These are phyloP conservation scores for Protaetia brevitarsis DNA, from an alignment of 1,140 invertebrate species.

Conservation along the genomic window DNA sequence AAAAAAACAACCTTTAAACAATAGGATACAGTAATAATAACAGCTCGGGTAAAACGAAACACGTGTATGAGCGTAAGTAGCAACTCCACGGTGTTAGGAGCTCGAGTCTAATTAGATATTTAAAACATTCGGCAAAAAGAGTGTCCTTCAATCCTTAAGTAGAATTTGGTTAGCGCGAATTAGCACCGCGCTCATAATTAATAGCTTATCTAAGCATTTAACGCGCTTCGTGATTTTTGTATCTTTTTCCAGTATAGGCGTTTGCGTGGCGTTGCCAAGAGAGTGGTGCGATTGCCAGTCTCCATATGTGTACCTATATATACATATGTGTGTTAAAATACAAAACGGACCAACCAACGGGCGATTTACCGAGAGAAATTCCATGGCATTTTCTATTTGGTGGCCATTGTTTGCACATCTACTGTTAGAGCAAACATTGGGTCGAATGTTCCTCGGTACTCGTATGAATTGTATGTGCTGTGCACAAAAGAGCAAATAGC, in stretches of 20 bases:
- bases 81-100: slow-evolving; percentile 7
- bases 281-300: not conserved
- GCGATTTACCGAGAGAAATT: slow-evolving; percentile 13
- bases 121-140: slow-evolving; percentile 25
- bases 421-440: slow-evolving; percentile 6
- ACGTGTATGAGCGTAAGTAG: not conserved
- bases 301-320: not conserved
- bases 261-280: too few relatives aligned
- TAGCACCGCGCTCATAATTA: slow-evolving; percentile 21
- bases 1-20: slow-evolving; percentile 1
- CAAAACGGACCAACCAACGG: slow-evolving; percentile 4
- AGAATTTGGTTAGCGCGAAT: slow-evolving; percentile 22
- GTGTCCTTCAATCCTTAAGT: slow-evolving; percentile 23
- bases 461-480: not conserved
- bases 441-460: not conserved
- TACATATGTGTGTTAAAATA: not conserved
- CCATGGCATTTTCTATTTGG: slow-evolving; percentile 22
- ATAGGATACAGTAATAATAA: not conserved
- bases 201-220: slow-evolving; percentile 25
- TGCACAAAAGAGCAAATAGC: not conserved
- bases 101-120: slow-evolving; percentile 21
- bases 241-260: not conserved
- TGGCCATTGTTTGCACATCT: slow-evolving; percentile 13
- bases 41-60: not conserved
- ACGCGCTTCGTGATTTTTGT: slow-evolving; percentile 13